Conservation (phyloP, 2,797 vertebrate species). For the Dromococcyx pavoninus region DNA sequence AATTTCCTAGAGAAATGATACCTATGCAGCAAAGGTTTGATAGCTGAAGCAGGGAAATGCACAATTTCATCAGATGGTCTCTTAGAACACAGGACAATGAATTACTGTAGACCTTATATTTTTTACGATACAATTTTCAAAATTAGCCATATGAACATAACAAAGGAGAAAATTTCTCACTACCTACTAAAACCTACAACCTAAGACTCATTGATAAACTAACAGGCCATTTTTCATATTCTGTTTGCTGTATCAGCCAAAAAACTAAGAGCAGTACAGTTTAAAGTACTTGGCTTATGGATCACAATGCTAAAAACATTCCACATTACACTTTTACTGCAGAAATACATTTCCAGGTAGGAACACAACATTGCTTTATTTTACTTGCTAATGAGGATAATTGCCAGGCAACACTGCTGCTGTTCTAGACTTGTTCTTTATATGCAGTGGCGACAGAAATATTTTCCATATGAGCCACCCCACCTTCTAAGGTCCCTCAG, state of each 20-base stretch:
- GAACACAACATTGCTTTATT: slow-evolving; percentile 51
- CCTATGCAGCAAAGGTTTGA: neutral
- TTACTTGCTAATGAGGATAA: slow-evolving; percentile 71
- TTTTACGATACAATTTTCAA: neutral
- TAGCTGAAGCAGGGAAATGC: neutral
- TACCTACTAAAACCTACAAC: neutral
- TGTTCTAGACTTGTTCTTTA: slow-evolving; percentile 61
- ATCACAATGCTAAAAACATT: slow-evolving; percentile 41
- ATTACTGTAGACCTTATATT: neutral
- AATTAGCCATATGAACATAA: neutral
- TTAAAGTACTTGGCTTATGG: slow-evolving; percentile 20
- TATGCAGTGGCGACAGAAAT: slow-evolving; percentile 70
- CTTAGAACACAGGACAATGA: neutral
- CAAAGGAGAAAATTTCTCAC: neutral
- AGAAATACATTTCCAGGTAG: slow-evolving; percentile 70
- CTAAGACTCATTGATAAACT: neutral
- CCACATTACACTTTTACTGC: slow-evolving; percentile 48
- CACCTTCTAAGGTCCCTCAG: slow-evolving; percentile 43
- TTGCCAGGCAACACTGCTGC: slow-evolving; percentile 60
- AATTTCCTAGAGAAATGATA: slow-evolving; percentile 36
- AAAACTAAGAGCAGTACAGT: slow-evolving; percentile 11
- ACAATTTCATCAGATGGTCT: neutral
- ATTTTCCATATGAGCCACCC: slow-evolving; percentile 75
- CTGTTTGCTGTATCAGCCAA: neutral
- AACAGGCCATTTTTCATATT: neutral